These are phyloP conservation scores for Pipistrellus pygmaeus DNA, from an alignment of 2,797 vertebrate genomes.

Conservation along the genomic window DNA sequence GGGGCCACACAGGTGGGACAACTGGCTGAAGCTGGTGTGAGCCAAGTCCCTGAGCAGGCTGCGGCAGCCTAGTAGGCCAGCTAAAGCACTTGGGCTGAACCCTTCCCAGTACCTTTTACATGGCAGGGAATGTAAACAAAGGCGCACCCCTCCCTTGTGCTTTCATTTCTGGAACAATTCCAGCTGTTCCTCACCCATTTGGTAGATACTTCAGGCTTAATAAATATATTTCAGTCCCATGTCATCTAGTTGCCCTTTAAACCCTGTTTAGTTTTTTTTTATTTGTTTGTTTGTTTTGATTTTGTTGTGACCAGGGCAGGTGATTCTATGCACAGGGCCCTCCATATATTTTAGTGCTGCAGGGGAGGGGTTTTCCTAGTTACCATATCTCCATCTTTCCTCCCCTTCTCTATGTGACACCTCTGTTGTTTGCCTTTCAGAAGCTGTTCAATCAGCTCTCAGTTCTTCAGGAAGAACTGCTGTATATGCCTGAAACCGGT, in stretches of 20 bases:
- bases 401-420: no score
- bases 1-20: neutral
- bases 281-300: neutral
- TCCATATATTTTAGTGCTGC: no score
- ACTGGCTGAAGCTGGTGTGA: no score
- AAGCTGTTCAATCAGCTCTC: neutral
- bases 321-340: neutral
- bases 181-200: neutral
- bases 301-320: neutral
- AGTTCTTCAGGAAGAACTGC: neutral
- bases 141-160: neutral
- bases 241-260: neutral
- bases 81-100: neutral
- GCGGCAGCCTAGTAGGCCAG: no score
- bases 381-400: neutral
- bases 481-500: no score
- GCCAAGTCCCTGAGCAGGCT: neutral
- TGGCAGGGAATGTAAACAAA: neutral
- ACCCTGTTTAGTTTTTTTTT: neutral
- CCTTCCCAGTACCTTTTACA: no score
- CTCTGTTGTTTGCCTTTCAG: no score
- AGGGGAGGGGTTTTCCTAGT: no score
- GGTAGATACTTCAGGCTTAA: neutral
- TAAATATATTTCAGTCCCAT: neutral
- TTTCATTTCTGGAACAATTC: neutral